A percentile compares a stretch with the other conserved stretches of the same genome.
Conservation (phyloP, 2,888 invertebrate genomes). For the Mimas tiliae region DNA sequence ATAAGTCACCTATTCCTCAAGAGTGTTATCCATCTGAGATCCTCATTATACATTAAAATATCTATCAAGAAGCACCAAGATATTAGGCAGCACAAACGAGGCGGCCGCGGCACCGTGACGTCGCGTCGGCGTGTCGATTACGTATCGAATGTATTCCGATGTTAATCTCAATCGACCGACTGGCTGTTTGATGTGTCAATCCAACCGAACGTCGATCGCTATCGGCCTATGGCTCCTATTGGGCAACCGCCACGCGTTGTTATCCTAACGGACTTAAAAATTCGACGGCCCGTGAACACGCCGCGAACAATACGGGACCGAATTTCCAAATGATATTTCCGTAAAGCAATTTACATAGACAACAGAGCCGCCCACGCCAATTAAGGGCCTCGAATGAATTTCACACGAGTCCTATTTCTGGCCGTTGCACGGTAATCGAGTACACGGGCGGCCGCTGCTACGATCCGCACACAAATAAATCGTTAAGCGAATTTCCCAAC, state of each 20-base stretch:
- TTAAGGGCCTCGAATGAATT: slow-evolving; percentile 54
- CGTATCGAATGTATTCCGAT: slow-evolving; percentile 74
- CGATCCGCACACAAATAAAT: slow-evolving; percentile 74
- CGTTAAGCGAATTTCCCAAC: slow-evolving; percentile 77
- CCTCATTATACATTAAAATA: slow-evolving; percentile 34
- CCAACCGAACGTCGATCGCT: slow-evolving; percentile 68
- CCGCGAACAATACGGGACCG: slow-evolving; percentile 54
- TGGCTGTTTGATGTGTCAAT: slow-evolving; percentile 82
- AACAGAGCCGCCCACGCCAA: slow-evolving; percentile 43
- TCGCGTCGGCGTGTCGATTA: slow-evolving; percentile 73
- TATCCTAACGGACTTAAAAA: slow-evolving; percentile 78
- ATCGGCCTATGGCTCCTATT: slow-evolving; percentile 77
- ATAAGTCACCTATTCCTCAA: not conserved
- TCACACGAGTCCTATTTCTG: slow-evolving; percentile 55
- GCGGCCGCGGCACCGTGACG: slow-evolving; percentile 64
- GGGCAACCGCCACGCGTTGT: slow-evolving; percentile 80
- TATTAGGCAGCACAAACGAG: slow-evolving; percentile 65
- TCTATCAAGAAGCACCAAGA: slow-evolving; percentile 43
- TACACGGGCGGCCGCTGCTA: slow-evolving; percentile 52
- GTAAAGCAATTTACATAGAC: slow-evolving; percentile 35
- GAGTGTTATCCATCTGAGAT: not conserved
- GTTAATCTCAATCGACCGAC: slow-evolving; percentile 69
- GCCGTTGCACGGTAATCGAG: slow-evolving; percentile 56
- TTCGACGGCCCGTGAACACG: slow-evolving; percentile 61
- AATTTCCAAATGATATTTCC: slow-evolving; percentile 54